phyloP scores from a whole-genome alignment of 2,113 vertebrate species.

The Callionymus lyra region DNA sequence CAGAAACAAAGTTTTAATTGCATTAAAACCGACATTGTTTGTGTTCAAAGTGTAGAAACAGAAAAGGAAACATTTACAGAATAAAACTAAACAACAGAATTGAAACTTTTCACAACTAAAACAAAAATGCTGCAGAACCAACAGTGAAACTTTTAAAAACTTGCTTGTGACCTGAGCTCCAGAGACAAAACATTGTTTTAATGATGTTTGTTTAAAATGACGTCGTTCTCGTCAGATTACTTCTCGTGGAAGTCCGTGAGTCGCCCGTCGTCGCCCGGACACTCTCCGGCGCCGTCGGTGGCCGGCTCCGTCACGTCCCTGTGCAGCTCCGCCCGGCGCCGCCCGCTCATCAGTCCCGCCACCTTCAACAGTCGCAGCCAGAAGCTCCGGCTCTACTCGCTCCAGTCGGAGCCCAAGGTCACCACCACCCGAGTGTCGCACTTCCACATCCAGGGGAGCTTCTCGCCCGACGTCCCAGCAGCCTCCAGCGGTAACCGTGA shows the following conservation, averaged over 20 bases:
- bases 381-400: conserved; percentile 75
- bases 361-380: conserved; percentile 82
- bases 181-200: not conserved
- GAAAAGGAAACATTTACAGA: not conserved
- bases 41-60: not conserved
- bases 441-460: conserved; percentile 49
- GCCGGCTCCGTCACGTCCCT: conserved; percentile 82
- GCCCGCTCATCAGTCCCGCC: conserved; percentile 92
- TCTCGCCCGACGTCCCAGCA: not conserved
- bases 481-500: not conserved
- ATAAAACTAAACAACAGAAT: not conserved
- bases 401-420: conserved; percentile 30
- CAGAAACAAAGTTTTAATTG: too few relatives aligned
- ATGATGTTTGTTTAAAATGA: not conserved
- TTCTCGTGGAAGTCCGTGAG: conserved; percentile 76
- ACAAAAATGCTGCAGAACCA: not conserved
- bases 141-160: not conserved
- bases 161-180: not conserved
- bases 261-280: conserved; percentile 71
- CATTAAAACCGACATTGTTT: too few relatives aligned
- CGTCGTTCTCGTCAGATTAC: conserved; percentile 71
- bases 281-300: conserved; percentile 79
- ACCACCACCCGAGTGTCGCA: conserved; percentile 35
- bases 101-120: not conserved
- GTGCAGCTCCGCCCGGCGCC: conserved; percentile 75